Evolutionary conservation across 2,797 vertebrate species (phyloP).

Genomic region (Echeneis naucrates): DNA sequence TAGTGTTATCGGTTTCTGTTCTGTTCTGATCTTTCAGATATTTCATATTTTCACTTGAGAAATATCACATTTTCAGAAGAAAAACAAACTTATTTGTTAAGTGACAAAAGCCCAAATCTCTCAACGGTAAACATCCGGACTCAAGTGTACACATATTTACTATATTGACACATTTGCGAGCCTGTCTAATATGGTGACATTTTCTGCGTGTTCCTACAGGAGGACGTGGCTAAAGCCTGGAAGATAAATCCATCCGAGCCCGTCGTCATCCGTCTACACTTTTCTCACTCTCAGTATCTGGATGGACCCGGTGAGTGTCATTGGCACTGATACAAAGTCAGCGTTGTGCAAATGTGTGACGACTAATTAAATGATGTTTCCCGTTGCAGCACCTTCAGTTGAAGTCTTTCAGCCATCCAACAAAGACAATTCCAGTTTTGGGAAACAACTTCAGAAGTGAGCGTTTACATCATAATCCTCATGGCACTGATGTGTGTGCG

Average conservation of each 20-base stretch:
- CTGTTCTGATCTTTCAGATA: neutral
- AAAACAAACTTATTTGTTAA: neutral
- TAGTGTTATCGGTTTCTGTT: neutral
- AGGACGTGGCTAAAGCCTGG: slow-evolving; percentile 92
- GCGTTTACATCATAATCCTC: slow-evolving; percentile 33
- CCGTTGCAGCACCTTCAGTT: slow-evolving; percentile 89
- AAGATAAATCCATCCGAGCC: slow-evolving; percentile 92
- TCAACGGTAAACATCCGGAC: neutral
- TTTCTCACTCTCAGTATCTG: slow-evolving; percentile 94
- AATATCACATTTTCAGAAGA: neutral
- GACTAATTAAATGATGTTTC: slow-evolving; percentile 32
- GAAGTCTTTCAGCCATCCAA: slow-evolving; percentile 95
- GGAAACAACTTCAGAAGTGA: slow-evolving; percentile 95
- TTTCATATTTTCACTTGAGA: neutral
- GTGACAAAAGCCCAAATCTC: neutral
- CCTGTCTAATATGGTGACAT: slow-evolving; percentile 5
- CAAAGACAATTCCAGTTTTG: slow-evolving; percentile 90
- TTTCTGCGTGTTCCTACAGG: slow-evolving; percentile 77
- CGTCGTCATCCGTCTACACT: slow-evolving; percentile 91
- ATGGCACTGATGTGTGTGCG: neutral
- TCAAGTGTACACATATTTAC: neutral
- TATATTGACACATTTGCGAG: neutral
- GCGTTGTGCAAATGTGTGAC: slow-evolving; percentile 3
- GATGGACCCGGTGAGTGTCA: slow-evolving; percentile 92
- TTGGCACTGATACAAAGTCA: neutral